A percentile compares a stretch with the other conserved stretches of the same genome.
phyloP scores from a whole-genome alignment of 2,797 vertebrate species.

The Periparus ater region DNA sequence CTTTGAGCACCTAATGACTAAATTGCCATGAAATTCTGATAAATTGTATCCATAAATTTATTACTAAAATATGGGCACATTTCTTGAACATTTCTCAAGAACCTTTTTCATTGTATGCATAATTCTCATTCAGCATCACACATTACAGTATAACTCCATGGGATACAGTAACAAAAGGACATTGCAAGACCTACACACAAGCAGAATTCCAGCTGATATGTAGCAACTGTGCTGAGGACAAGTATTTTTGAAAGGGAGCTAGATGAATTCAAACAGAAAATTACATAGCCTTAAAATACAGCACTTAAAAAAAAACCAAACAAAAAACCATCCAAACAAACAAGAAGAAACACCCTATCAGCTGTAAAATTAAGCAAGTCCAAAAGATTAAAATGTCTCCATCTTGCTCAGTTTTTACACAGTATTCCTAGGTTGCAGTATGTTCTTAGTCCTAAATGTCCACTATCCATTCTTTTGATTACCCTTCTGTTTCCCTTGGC shows the following conservation, averaged over 20 bases:
- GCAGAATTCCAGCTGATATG: neutral
- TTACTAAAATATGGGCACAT: neutral
- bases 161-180: neutral
- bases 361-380: neutral
- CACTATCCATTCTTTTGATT: neutral
- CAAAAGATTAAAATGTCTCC: neutral
- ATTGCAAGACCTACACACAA: neutral
- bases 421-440: neutral
- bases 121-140: neutral
- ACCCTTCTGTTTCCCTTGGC: neutral
- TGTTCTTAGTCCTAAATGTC: neutral
- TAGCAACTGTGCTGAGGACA: neutral
- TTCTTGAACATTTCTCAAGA: neutral
- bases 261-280: neutral
- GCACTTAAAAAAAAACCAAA: neutral
- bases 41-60: neutral
- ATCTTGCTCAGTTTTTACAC: neutral
- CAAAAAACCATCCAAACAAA: neutral
- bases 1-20: neutral
- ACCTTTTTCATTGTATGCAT: neutral
- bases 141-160: neutral
- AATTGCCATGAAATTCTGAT: neutral
- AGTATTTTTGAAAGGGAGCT: neutral
- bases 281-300: neutral
- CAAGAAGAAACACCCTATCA: neutral